A percentile compares a stretch with the other conserved stretches of the same genome.
phyloP scores from a whole-genome alignment of 2,888 invertebrate genomes.

The Panzeria rudis region DNA sequence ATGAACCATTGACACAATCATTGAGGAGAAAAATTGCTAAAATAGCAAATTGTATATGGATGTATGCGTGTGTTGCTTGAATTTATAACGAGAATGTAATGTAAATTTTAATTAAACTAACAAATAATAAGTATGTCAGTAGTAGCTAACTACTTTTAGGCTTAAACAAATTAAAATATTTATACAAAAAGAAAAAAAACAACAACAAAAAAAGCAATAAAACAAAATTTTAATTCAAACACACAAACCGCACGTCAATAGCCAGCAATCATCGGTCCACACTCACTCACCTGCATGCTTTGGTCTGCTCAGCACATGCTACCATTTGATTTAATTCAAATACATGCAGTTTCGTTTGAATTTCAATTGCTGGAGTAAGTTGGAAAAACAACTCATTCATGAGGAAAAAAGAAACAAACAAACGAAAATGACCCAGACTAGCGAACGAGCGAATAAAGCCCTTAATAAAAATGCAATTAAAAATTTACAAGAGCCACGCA shows the following conservation, averaged over 20 bases:
- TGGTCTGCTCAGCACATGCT: not conserved
- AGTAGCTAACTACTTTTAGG: conserved; percentile 55
- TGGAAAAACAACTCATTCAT: not conserved
- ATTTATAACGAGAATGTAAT: conserved; percentile 3
- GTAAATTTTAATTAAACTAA: conserved; percentile 64
- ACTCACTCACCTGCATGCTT: not conserved
- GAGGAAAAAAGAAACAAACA: not conserved
- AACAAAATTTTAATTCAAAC: conserved; percentile 23
- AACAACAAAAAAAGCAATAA: conserved; percentile 9
- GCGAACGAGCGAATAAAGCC: conserved; percentile 11
- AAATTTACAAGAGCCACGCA: conserved; percentile 56
- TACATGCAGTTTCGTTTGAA: conserved; percentile 31
- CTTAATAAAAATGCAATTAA: conserved; percentile 67
- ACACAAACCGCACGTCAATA: conserved; percentile 16
- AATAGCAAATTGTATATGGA: not conserved
- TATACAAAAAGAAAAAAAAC: conserved; percentile 18
- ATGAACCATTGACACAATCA: conserved; percentile 13
- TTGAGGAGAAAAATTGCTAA: conserved; percentile 23
- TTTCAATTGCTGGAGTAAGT: conserved; percentile 40
- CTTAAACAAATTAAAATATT: conserved; percentile 67
- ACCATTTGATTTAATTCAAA: conserved; percentile 29
- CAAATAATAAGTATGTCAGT: conserved; percentile 44
- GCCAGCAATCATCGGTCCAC: not conserved
- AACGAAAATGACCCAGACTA: conserved; percentile 1
- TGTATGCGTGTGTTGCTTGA: not conserved